Percentiles rank a stretch among this genome's conserved stretches.
Evolutionary conservation across 2,113 vertebrate genomes (phyloP).

Genomic region (Odocoileus virginianus): DNA sequence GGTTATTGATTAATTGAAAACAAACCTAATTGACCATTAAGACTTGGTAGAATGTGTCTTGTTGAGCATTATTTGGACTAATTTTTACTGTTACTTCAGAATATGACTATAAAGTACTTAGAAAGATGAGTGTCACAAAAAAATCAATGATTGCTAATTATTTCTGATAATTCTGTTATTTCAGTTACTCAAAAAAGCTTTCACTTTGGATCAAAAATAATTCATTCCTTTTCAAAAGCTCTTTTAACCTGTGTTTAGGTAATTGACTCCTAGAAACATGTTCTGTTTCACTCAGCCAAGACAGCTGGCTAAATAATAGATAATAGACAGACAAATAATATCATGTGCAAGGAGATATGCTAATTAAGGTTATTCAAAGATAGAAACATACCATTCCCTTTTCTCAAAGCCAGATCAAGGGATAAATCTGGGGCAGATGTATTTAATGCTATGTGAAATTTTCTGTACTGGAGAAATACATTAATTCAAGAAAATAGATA

Average conservation of each 20-base stretch:
- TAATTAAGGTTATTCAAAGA: not conserved
- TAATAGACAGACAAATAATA: not conserved
- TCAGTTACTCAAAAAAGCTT: not conserved
- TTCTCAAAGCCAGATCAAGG: not conserved
- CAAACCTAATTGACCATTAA: not conserved
- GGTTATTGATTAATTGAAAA: not conserved
- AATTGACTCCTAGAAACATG: not conserved
- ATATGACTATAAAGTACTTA: not conserved
- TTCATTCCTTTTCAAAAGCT: not conserved
- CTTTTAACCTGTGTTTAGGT: not conserved
- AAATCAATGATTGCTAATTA: no score
- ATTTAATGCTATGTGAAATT: not conserved
- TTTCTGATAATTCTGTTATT: not conserved
- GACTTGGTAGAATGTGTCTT: not conserved
- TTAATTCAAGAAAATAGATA: not conserved
- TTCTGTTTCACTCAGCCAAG: not conserved
- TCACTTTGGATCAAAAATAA: not conserved
- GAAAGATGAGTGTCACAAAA: not conserved
- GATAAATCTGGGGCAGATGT: not conserved
- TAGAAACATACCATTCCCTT: not conserved
- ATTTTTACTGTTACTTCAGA: not conserved
- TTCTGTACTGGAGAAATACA: not conserved
- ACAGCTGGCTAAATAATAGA: not conserved
- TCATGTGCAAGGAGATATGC: no score
- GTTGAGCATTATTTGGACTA: not conserved